Conservation (phyloP, 2,113 vertebrate genomes). For the Aepyceros melampus region DNA sequence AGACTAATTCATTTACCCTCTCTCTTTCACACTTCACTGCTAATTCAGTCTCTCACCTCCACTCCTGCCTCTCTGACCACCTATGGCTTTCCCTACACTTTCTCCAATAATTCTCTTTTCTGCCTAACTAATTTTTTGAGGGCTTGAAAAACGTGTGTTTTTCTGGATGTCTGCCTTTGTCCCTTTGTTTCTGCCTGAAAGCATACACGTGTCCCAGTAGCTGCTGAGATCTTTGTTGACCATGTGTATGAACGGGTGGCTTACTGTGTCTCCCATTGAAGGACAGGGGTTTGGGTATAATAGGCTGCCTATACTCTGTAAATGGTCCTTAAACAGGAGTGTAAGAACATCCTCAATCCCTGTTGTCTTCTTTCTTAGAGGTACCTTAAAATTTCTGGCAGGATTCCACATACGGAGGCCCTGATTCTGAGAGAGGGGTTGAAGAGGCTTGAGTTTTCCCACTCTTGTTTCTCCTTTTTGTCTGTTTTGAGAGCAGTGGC, state of each 20-base stretch:
- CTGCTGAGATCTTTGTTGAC: constrained; percentile 9
- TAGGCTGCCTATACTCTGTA: background rate
- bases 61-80: background rate
- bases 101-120: background rate
- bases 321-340: background rate
- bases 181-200: constrained; percentile 28
- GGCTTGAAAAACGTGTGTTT: constrained; percentile 29
- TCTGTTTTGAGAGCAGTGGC: constrained; percentile 41
- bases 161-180: constrained; percentile 29
- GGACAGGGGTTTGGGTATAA: background rate
- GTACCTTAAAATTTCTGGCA: constrained; percentile 48
- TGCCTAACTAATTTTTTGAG: constrained; percentile 9
- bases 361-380: background rate
- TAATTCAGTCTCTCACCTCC: constrained; percentile 32
- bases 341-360: background rate
- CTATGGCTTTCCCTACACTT: background rate
- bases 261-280: background rate
- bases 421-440: background rate
- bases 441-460: constrained; percentile 16
- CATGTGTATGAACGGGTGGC: background rate
- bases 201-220: background rate
- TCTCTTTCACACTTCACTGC: constrained; percentile 39
- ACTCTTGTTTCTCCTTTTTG: constrained; percentile 37
- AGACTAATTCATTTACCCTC: constrained; percentile 35
- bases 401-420: background rate